phyloP scores from a whole-genome alignment of 2,888 invertebrate genomes.

The Alcis repandata region DNA sequence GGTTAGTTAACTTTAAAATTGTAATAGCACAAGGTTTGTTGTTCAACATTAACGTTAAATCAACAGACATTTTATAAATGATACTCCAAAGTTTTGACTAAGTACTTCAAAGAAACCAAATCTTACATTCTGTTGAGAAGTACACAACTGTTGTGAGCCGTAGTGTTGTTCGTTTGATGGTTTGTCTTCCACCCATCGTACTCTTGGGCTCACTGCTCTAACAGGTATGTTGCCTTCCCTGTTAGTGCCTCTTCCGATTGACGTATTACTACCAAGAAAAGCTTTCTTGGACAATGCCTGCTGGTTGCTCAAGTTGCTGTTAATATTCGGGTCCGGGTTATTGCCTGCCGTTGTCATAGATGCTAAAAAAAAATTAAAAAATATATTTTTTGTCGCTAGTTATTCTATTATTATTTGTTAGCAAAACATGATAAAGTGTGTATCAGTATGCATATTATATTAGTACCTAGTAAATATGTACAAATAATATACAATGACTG shows the following conservation, averaged over 20 bases:
- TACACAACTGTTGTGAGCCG: conserved; percentile 74
- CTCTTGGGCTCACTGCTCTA: conserved; percentile 83
- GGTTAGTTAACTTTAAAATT: no score
- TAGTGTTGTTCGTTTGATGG: conserved; percentile 69
- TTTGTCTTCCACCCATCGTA: conserved; percentile 83
- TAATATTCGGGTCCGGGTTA: conserved; percentile 85
- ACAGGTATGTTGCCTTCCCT: conserved; percentile 83
- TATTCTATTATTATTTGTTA: background rate
- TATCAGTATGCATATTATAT: conserved; percentile 52
- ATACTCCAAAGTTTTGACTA: background rate
- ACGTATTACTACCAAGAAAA: conserved; percentile 83
- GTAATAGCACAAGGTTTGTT: no score
- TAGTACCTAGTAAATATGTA: conserved; percentile 59
- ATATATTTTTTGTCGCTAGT: background rate
- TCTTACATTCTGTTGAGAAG: conserved; percentile 82
- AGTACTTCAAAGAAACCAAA: background rate
- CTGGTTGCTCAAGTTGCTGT: conserved; percentile 76
- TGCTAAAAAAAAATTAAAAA: conserved; percentile 81
- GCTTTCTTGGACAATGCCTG: conserved; percentile 82
- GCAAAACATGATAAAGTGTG: conserved; percentile 77
- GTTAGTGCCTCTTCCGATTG: conserved; percentile 75
- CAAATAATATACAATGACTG: conserved; percentile 61
- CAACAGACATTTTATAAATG: no score
- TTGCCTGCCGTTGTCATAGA: conserved; percentile 90
- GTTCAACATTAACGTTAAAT: no score